Percentiles rank a stretch among this genome's conserved stretches.
These are phyloP conservation scores for Irena cyanogastra DNA, from an alignment of 2,113 vertebrate species.

Conservation along the genomic window DNA sequence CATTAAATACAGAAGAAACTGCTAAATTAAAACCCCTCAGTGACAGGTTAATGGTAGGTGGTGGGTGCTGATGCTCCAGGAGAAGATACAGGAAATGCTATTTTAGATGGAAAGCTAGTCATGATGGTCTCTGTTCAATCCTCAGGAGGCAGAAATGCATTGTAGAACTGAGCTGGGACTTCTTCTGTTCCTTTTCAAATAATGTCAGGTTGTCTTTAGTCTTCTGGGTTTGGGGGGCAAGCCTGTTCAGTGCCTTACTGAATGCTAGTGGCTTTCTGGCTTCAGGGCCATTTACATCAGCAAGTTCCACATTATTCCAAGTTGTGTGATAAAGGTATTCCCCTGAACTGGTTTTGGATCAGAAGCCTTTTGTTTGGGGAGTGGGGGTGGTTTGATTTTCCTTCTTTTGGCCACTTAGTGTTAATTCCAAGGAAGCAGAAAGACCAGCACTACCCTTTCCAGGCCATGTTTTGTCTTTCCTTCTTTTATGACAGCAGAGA, in stretches of 20 bases:
- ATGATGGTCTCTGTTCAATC: not conserved
- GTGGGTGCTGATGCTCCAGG: not conserved
- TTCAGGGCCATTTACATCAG: not conserved
- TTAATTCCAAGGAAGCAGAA: not conserved
- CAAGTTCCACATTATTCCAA: not conserved
- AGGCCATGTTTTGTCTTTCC: not conserved
- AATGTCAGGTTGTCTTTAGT: not conserved
- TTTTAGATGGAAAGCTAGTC: not conserved
- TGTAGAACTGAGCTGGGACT: not conserved
- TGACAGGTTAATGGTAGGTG: slow-evolving; percentile 26
- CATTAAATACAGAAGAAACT: not conserved
- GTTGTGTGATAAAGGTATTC: not conserved
- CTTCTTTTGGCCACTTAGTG: not conserved
- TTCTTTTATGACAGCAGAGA: not conserved
- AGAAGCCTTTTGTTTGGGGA: not conserved
- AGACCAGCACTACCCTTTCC: not conserved
- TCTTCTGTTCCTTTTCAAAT: not conserved
- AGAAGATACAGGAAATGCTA: not conserved
- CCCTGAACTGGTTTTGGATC: not conserved
- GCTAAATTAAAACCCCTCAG: not conserved
- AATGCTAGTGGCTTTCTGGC: not conserved
- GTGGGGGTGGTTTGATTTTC: not conserved
- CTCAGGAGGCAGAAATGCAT: not conserved
- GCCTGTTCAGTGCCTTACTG: not conserved
- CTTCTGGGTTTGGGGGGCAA: not conserved